Conservation (phyloP, 2,113 vertebrate genomes). For the Puma concolor region DNA sequence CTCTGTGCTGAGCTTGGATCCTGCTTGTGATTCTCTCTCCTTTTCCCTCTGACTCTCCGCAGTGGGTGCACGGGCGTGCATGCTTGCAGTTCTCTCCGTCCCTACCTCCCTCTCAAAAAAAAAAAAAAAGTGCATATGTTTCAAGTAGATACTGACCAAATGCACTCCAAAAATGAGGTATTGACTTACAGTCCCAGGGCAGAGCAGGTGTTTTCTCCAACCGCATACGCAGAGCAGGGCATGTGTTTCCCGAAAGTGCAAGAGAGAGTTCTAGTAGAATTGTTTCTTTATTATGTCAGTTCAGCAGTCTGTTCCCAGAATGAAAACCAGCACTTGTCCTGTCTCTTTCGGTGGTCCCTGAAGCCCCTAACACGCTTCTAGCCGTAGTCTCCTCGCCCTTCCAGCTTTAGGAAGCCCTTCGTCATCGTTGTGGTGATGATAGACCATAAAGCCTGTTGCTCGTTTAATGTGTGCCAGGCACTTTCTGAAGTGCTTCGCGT, state of each 20-base stretch:
- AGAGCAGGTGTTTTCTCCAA: background rate
- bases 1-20: too few species aligned
- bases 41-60: too few species aligned
- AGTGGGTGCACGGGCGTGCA: too few species aligned
- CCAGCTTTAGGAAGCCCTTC: background rate
- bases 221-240: rapidly evolving
- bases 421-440: too few species aligned
- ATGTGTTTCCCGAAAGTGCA: background rate
- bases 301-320: background rate
- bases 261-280: background rate
- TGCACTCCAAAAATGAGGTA: background rate
- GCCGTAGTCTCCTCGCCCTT: background rate
- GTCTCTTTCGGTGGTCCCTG: background rate
- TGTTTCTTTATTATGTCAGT: background rate
- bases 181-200: background rate
- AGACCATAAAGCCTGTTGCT: background rate
- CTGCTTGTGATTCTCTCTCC: too few species aligned
- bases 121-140: background rate
- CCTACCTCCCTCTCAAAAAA: too few species aligned
- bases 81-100: too few species aligned
- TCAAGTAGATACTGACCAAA: background rate
- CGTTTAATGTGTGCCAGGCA: background rate
- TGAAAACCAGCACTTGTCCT: background rate
- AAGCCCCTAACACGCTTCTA: background rate
- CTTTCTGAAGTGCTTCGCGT: background rate